These are phyloP conservation scores for Amphiura filiformis DNA, from an alignment of 35 echinoderm and acorn worm species.

Conservation along the genomic window DNA sequence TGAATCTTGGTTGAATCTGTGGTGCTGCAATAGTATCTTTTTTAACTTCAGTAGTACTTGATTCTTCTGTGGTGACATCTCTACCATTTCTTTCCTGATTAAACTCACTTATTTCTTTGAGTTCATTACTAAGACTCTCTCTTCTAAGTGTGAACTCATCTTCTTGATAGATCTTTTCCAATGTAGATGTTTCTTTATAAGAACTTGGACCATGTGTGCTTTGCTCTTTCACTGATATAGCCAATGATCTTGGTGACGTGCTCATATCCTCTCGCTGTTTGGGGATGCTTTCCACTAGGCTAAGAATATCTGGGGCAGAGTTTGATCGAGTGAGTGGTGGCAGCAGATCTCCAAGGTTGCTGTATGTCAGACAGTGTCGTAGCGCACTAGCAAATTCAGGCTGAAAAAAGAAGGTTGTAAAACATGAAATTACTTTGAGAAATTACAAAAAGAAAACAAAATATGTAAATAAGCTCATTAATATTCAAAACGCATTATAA, in stretches of 20 bases:
- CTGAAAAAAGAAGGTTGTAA: background rate
- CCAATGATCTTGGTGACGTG: conserved; percentile 60
- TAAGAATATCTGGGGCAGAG: conserved; percentile 49
- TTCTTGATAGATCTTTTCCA: conserved; percentile 44
- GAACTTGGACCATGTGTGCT: conserved; percentile 58
- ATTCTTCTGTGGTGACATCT: too few species aligned
- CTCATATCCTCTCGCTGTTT: background rate
- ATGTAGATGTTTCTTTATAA: conserved; percentile 66
- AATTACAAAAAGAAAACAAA: too few species aligned
- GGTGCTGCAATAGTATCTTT: background rate
- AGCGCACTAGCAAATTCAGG: conserved; percentile 33
- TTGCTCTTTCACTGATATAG: conserved; percentile 37
- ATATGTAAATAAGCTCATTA: too few species aligned
- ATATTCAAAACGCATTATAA: too few species aligned
- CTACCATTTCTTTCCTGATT: too few species aligned
- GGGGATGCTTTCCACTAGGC: background rate
- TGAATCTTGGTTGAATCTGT: background rate
- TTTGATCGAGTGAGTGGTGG: conserved; percentile 33
- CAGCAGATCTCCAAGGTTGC: background rate
- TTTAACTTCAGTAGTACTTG: too few species aligned
- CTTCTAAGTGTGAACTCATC: background rate
- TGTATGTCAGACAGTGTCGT: background rate
- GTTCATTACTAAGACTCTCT: background rate
- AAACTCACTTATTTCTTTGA: background rate
- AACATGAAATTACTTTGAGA: background rate